Conservation (phyloP, 2,113 vertebrate genomes). For the Chlorodrepanis virens region DNA sequence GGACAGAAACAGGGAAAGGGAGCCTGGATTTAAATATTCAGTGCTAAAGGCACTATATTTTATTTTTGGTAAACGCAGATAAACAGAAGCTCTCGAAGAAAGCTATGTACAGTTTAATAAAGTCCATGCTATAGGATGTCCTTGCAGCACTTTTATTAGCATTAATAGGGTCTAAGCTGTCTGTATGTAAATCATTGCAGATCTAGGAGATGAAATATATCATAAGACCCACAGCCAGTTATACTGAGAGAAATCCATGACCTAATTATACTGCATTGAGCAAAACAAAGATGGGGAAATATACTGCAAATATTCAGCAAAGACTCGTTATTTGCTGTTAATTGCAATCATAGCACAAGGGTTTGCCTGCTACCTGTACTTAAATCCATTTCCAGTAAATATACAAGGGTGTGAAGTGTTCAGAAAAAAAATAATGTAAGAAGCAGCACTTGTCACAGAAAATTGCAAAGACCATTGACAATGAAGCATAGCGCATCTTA, state of each 20-base stretch:
- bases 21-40: slow-evolving; percentile 58
- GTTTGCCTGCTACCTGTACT: neutral
- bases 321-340: neutral
- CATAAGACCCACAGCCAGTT: neutral
- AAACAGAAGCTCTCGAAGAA: slow-evolving; percentile 39
- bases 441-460: neutral
- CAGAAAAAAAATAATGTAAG: neutral
- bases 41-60: slow-evolving; percentile 42
- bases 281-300: neutral
- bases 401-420: neutral
- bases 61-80: slow-evolving; percentile 32
- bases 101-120: slow-evolving; percentile 21
- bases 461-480: neutral
- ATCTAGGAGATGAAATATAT: slow-evolving; percentile 5
- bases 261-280: neutral
- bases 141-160: slow-evolving; percentile 28
- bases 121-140: neutral
- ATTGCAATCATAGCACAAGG: neutral
- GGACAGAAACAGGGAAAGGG: neutral
- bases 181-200: slow-evolving; percentile 48
- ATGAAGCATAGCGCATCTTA: rapidly evolving
- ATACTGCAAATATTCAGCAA: neutral
- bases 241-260: neutral
- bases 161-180: slow-evolving; percentile 43
- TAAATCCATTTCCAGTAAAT: neutral